Evolutionary conservation across 2,888 invertebrate species (phyloP).

Genomic region (Metellina segmentata): DNA sequence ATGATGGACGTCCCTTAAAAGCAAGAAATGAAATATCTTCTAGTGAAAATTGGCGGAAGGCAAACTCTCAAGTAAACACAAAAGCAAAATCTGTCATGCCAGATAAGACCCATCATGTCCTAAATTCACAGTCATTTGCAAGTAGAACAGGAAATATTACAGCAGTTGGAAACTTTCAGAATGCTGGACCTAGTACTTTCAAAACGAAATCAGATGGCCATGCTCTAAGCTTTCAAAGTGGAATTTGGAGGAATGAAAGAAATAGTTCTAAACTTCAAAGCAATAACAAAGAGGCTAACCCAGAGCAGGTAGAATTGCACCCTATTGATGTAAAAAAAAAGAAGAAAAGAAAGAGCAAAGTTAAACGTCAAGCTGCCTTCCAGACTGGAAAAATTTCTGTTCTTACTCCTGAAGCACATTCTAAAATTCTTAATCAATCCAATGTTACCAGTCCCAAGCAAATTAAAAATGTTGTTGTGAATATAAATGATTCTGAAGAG

Average conservation of each 20-base stretch:
- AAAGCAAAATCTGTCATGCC: neutral
- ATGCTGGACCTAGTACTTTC: neutral
- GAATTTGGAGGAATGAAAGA: neutral
- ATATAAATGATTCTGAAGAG: constrained; percentile 62
- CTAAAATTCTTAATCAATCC: constrained; percentile 46
- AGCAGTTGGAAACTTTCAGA: no score
- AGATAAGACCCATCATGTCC: no score
- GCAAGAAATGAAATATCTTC: neutral
- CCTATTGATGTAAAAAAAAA: constrained; percentile 30
- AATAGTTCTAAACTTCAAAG: neutral
- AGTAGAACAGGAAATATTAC: no score
- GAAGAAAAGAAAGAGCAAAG: constrained; percentile 55
- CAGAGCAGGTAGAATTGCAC: neutral
- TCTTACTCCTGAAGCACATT: constrained; percentile 63
- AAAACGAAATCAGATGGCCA: neutral
- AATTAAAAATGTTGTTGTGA: neutral
- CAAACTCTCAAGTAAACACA: neutral
- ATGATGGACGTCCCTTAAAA: neutral
- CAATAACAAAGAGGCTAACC: neutral
- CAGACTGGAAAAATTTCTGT: constrained; percentile 50
- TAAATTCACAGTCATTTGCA: no score
- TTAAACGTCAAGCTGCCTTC: constrained; percentile 47
- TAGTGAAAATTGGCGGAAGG: neutral
- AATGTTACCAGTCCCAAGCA: neutral
- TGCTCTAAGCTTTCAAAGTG: neutral